A percentile compares a stretch with the other conserved stretches of the same genome.
Conservation (phyloP, 2,113 vertebrate genomes). For the Sander lucioperca region DNA sequence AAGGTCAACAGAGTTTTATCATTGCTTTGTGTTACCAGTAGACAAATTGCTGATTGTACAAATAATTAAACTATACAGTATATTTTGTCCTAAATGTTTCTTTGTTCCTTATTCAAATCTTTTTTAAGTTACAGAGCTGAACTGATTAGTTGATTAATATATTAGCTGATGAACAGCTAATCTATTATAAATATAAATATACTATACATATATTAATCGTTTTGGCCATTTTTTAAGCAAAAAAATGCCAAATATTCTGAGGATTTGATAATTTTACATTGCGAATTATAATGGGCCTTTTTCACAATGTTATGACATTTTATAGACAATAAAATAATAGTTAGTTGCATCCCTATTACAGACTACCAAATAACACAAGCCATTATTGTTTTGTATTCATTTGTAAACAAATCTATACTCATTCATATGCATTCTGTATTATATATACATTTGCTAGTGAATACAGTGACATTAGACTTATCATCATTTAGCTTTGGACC, state of each 20-base stretch:
- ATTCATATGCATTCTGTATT: neutral
- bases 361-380: neutral
- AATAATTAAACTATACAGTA: conserved; percentile 2
- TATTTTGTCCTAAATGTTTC: neutral
- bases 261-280: no score
- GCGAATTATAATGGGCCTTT: neutral
- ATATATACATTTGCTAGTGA: neutral
- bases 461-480: neutral
- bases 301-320: neutral
- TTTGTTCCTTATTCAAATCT: neutral
- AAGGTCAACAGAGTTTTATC: neutral
- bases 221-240: neutral
- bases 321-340: neutral
- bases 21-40: neutral
- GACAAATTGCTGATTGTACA: neutral
- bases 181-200: no score
- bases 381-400: neutral
- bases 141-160: neutral
- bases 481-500: conserved; percentile 13
- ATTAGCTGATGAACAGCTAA: neutral
- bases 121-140: neutral
- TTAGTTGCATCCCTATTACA: neutral
- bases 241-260: no score
- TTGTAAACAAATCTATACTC: neutral
- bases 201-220: no score